Evolutionary conservation across 2,113 vertebrate genomes (phyloP).

Genomic region (Limanda limanda): DNA sequence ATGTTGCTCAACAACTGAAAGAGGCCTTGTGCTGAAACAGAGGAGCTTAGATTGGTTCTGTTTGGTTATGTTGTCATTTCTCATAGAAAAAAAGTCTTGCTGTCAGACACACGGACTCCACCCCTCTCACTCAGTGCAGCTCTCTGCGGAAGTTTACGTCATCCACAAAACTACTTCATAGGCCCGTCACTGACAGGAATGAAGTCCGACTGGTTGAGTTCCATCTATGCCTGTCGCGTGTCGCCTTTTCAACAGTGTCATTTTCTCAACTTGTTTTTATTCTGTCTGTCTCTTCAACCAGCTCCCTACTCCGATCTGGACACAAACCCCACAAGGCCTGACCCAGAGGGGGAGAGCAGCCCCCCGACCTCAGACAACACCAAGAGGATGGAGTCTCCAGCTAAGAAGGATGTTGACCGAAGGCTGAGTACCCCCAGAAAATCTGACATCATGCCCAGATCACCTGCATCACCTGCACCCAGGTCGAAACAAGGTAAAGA

Average conservation of each 20-base stretch:
- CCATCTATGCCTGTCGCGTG: constrained; percentile 13
- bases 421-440: constrained; percentile 56
- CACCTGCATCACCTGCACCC: constrained; percentile 57
- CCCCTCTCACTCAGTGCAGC: constrained; percentile 20
- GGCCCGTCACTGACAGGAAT: constrained; percentile 60
- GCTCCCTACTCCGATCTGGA: constrained; percentile 61
- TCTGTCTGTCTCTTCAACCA: constrained; percentile 44
- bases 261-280: constrained; percentile 39
- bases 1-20: constrained; percentile 1
- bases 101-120: constrained; percentile 14
- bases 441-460: constrained; percentile 60
- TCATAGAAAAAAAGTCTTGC: constrained; percentile 3
- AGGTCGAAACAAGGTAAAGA: constrained; percentile 65
- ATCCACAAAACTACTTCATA: constrained; percentile 18
- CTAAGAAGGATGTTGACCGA: constrained; percentile 52
- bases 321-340: constrained; percentile 48
- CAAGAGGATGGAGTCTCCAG: constrained; percentile 62
- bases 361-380: constrained; percentile 50
- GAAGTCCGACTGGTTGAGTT: constrained; percentile 67
- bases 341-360: constrained; percentile 71
- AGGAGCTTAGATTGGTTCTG: background rate
- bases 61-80: constrained; percentile 19
- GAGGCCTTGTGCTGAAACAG: constrained; percentile 9
- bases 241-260: constrained; percentile 14
- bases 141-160: constrained; percentile 35